A percentile compares a stretch with the other conserved stretches of the same genome.
These are phyloP conservation scores for Eretmodus cyanostictus DNA, from an alignment of 2,113 vertebrate genomes.

Conservation along the genomic window DNA sequence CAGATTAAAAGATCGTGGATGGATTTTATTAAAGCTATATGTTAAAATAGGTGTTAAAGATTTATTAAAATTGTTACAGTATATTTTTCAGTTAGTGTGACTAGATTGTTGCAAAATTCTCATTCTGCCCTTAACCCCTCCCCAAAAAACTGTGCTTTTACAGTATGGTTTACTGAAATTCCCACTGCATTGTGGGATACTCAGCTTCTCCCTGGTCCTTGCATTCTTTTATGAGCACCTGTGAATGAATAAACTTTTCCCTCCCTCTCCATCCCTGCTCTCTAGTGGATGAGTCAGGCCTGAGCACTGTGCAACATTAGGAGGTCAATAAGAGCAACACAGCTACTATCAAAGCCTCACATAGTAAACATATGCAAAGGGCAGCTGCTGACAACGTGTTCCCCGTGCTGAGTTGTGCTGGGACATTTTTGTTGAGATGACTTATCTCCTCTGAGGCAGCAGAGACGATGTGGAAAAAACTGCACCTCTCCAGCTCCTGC, in stretches of 20 bases:
- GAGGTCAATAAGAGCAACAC: neutral
- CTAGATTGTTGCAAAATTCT: neutral
- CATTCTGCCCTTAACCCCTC: neutral
- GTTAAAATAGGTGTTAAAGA: neutral
- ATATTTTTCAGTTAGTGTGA: neutral
- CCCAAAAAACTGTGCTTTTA: neutral
- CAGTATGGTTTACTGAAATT: neutral
- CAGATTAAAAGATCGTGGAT: neutral
- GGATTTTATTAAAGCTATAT: neutral
- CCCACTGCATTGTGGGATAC: slow-evolving; percentile 22
- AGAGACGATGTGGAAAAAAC: slow-evolving; percentile 38
- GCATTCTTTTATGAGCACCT: neutral
- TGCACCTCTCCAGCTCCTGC: slow-evolving; percentile 53
- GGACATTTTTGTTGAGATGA: slow-evolving; percentile 15
- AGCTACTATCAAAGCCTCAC: neutral
- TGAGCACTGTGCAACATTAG: neutral
- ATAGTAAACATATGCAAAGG: neutral
- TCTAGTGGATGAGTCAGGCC: slow-evolving; percentile 1
- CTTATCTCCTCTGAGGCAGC: slow-evolving; percentile 30
- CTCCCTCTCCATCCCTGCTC: neutral
- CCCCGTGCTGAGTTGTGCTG: neutral
- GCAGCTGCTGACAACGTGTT: neutral
- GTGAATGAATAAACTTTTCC: neutral
- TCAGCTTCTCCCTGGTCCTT: neutral
- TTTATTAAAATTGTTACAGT: neutral